Evolutionary conservation across 2,113 vertebrate species (phyloP).

Genomic region (Myxocyprinus asiaticus): DNA sequence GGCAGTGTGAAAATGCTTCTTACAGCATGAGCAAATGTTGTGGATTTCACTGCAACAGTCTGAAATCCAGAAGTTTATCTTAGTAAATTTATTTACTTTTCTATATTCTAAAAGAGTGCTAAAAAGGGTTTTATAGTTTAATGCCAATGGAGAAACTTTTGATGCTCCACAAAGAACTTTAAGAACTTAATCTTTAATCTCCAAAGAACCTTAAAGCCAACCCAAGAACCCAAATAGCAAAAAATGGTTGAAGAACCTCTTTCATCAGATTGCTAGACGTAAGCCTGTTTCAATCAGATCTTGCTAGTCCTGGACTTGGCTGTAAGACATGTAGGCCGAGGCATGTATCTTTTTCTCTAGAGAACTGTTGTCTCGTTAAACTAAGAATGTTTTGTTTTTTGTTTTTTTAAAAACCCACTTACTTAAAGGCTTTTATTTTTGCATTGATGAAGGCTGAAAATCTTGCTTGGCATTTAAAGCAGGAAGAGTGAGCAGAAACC

Average conservation of each 20-base stretch:
- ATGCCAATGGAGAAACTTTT: too few species aligned
- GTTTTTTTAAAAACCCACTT: conserved; percentile 13
- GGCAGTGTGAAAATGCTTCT: background rate
- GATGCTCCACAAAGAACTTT: too few species aligned
- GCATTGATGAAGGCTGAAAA: conserved; percentile 12
- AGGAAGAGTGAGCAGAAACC: background rate
- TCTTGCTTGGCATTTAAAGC: background rate
- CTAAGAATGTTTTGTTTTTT: background rate
- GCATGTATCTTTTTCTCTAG: background rate
- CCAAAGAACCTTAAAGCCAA: too few species aligned
- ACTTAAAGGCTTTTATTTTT: background rate
- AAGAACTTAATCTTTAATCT: too few species aligned
- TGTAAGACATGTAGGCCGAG: too few species aligned
- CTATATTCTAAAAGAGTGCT: too few species aligned
- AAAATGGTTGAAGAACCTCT: too few species aligned
- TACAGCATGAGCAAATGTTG: conserved; percentile 8
- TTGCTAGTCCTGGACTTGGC: too few species aligned
- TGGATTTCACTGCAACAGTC: background rate
- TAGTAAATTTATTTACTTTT: background rate
- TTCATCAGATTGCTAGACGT: too few species aligned
- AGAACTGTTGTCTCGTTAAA: conserved; percentile 37
- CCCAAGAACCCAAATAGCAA: too few species aligned
- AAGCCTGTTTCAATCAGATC: too few species aligned
- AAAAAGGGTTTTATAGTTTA: too few species aligned
- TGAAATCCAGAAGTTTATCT: background rate